A percentile compares a stretch with the other conserved stretches of the same genome.
phyloP scores from a whole-genome alignment of 2,888 invertebrate species.

The Nasonovia ribisnigri region DNA sequence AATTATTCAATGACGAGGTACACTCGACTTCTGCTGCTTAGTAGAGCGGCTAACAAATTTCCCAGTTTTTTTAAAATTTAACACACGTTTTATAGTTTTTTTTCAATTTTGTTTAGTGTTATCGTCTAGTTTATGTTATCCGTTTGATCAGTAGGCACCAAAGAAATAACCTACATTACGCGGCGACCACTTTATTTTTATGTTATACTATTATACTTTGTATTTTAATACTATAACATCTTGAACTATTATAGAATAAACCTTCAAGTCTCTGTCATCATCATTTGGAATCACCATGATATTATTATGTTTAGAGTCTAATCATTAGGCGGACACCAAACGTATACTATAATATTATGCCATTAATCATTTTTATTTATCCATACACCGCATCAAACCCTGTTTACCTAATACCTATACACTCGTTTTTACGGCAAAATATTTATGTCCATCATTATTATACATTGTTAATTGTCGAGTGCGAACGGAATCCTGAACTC shows the following conservation, averaged over 20 bases:
- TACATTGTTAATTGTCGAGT: neutral
- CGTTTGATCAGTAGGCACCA: neutral
- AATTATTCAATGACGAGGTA: neutral
- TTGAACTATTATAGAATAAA: neutral
- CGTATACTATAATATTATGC: neutral
- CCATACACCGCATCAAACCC: neutral
- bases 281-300: neutral
- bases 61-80: neutral
- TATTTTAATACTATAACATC: neutral
- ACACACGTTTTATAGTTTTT: neutral
- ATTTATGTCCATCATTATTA: neutral
- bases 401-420: neutral
- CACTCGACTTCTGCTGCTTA: neutral
- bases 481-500: neutral
- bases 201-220: neutral
- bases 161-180: neutral
- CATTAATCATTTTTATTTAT: neutral
- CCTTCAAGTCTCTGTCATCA: neutral
- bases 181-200: neutral
- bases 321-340: neutral
- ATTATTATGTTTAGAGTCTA: neutral
- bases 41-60: neutral
- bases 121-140: neutral
- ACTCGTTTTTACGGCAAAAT: neutral
- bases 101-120: neutral